Conservation (phyloP, 2,113 vertebrate genomes). For the Callorhinus ursinus region DNA sequence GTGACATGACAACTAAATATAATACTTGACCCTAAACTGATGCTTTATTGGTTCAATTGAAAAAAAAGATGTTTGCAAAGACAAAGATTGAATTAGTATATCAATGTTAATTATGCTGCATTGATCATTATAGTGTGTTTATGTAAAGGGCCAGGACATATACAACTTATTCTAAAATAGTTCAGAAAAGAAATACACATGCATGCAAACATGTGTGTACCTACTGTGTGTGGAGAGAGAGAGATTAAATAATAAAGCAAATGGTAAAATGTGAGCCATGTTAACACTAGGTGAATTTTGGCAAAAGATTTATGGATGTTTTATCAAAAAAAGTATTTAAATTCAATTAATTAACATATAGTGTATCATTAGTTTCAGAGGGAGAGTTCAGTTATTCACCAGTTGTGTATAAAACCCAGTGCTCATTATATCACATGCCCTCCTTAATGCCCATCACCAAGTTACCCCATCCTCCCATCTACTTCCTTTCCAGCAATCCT, state of each 20-base stretch:
- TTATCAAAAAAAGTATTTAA: not conserved
- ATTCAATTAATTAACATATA: not conserved
- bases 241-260: not conserved
- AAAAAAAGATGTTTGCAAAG: not conserved
- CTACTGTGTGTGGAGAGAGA: not conserved
- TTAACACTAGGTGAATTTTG: not conserved
- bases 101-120: not conserved
- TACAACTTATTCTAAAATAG: not conserved
- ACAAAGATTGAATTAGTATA: not conserved
- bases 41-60: not conserved
- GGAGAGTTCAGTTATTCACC: not conserved
- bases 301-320: not conserved
- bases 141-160: not conserved
- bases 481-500: not conserved
- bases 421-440: not conserved
- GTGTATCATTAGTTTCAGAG: not conserved
- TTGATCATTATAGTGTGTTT: not conserved
- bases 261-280: not conserved
- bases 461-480: not conserved
- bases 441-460: not conserved
- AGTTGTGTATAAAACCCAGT: not conserved
- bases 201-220: not conserved
- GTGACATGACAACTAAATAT: not conserved
- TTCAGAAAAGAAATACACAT: not conserved
- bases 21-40: not conserved